Evolutionary conservation across 2,888 invertebrate species (phyloP).

Genomic region (Halictus ligatus): DNA sequence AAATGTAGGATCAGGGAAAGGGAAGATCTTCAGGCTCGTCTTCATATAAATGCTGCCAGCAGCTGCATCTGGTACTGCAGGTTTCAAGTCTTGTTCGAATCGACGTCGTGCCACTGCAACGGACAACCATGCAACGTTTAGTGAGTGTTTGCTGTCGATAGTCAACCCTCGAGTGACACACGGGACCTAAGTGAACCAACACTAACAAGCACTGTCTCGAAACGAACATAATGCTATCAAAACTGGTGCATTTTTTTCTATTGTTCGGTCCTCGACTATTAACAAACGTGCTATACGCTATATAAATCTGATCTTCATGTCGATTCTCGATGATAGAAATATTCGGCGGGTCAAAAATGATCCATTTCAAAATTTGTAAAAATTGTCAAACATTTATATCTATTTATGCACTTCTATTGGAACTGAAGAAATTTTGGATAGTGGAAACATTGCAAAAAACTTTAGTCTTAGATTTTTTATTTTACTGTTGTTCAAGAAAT

Average conservation of each 20-base stretch:
- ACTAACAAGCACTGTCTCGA: background rate
- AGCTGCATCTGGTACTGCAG: conserved; percentile 76
- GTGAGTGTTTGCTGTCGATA: conserved; percentile 75
- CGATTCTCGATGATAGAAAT: background rate
- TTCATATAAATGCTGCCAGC: conserved; percentile 81
- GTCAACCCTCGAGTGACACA: conserved; percentile 20
- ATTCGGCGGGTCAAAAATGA: background rate
- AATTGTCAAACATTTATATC: background rate
- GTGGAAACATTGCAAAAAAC: background rate
- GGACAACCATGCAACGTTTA: conserved; percentile 79
- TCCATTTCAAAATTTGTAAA: background rate
- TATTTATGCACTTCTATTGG: background rate
- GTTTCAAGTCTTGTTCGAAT: conserved; percentile 79
- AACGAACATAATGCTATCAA: background rate
- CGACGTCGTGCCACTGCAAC: conserved; percentile 68
- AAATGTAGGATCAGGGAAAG: conserved; percentile 75
- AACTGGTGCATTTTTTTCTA: background rate
- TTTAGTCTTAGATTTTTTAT: background rate
- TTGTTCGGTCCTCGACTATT: background rate
- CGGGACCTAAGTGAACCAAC: conserved; percentile 23
- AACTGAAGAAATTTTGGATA: background rate
- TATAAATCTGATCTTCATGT: background rate
- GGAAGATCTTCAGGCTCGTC: conserved; percentile 78
- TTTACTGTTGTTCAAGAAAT: background rate
- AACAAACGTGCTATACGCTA: background rate